phyloP scores from a whole-genome alignment of 1,140 invertebrate genomes.

The Drosophila carrolli region DNA sequence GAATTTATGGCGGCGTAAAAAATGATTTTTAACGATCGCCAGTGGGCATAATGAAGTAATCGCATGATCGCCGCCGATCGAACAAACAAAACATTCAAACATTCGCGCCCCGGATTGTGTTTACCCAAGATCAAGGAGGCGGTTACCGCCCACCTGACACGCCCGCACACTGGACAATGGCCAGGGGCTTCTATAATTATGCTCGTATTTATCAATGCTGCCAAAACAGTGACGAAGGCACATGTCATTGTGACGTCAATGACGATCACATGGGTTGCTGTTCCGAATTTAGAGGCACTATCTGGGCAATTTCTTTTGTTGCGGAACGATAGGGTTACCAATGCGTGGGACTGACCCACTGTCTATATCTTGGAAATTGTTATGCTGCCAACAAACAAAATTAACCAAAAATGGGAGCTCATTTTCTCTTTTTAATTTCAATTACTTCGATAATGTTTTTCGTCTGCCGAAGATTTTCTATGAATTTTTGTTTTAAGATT shows the following conservation, averaged over 20 bases:
- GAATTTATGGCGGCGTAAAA: constrained; percentile 43
- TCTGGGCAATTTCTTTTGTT: constrained; percentile 5
- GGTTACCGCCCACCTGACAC: constrained; percentile 8
- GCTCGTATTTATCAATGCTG: constrained; percentile 5
- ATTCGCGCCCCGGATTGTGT: constrained; percentile 1
- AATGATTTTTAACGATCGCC: constrained; percentile 41
- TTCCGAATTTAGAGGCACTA: constrained; percentile 1
- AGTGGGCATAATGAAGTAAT: constrained; percentile 38
- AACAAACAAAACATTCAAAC: constrained; percentile 44
- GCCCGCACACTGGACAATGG: constrained; percentile 12
- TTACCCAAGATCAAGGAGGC: constrained; percentile 19
- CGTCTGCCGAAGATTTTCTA: not conserved
- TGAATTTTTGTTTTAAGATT: not conserved
- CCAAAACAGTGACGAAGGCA: constrained; percentile 33
- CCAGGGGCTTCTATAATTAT: constrained; percentile 28
- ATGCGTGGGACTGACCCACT: constrained; percentile 13
- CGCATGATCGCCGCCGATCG: constrained; percentile 24
- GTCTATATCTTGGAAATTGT: not conserved
- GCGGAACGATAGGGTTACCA: constrained; percentile 1
- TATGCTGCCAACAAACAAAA: constrained; percentile 2
- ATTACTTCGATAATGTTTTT: not conserved
- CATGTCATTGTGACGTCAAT: constrained; percentile 49
- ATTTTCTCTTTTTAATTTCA: not conserved
- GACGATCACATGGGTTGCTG: constrained; percentile 27
- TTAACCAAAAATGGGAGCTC: not conserved